phyloP scores from a whole-genome alignment of 2,888 invertebrate species.

The Sarcophaga rosellei region DNA sequence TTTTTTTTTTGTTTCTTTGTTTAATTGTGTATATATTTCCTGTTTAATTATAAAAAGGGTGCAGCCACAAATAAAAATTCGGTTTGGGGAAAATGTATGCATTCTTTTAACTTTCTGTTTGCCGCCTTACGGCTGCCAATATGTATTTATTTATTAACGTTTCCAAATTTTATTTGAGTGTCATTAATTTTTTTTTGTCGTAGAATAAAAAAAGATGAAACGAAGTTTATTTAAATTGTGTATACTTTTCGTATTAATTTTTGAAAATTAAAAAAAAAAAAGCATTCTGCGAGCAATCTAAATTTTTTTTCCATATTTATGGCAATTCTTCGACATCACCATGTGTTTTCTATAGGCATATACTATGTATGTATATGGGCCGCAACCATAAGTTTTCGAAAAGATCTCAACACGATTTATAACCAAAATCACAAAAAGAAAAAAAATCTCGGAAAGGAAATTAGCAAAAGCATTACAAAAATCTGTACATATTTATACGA shows the following conservation, averaged over 20 bases:
- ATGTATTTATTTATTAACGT: conserved; percentile 13
- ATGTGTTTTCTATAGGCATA: conserved; percentile 28
- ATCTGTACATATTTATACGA: neutral
- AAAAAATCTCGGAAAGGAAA: neutral
- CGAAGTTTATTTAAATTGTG: neutral
- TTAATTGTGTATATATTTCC: conserved; percentile 38
- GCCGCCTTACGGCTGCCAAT: neutral
- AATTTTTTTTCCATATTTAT: conserved; percentile 11
- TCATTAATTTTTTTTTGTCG: conserved; percentile 24
- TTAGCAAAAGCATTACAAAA: neutral
- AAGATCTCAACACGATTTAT: conserved; percentile 21
- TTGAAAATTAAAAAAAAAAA: no score
- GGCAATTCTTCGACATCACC: conserved; percentile 9
- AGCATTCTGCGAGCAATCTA: neutral
- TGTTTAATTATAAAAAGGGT: conserved; percentile 46
- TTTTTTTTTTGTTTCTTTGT: neutral
- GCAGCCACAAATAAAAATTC: neutral
- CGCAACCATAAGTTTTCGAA: conserved; percentile 13
- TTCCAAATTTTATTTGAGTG: neutral
- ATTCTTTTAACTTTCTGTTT: neutral
- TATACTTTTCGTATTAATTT: no score
- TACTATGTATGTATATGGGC: neutral
- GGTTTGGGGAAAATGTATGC: neutral
- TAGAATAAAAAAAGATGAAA: neutral
- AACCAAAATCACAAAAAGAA: neutral